These are phyloP conservation scores for Corapipo altera DNA, from an alignment of 2,113 vertebrate species.

Conservation along the genomic window DNA sequence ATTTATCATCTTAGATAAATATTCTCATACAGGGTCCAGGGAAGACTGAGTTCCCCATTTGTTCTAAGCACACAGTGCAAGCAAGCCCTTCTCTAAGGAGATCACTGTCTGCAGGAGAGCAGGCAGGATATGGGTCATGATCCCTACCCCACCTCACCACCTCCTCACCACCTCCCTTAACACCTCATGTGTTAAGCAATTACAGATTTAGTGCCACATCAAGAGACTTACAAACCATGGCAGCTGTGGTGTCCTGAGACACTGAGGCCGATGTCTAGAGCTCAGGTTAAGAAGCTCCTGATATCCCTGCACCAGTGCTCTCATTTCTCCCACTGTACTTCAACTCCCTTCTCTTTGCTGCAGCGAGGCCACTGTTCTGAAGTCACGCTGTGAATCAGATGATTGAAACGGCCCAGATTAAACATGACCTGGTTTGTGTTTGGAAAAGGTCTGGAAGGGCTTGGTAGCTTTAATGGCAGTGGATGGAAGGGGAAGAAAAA, in stretches of 20 bases:
- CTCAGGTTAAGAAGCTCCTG: background rate
- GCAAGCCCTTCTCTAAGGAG: background rate
- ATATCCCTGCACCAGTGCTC: background rate
- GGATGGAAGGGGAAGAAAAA: background rate
- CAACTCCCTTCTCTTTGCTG: background rate
- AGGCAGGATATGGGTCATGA: background rate
- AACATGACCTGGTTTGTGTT: background rate
- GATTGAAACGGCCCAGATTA: background rate
- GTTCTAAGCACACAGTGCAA: background rate
- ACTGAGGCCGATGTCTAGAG: background rate
- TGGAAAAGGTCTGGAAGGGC: background rate
- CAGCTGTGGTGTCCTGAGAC: background rate
- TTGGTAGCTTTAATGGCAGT: background rate
- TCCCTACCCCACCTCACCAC: background rate
- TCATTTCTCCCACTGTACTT: background rate
- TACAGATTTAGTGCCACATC: background rate
- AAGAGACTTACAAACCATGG: background rate
- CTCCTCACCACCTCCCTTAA: too few species aligned
- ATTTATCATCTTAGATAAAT: background rate
- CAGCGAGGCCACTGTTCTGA: background rate
- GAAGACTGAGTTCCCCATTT: background rate
- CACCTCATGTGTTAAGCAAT: background rate
- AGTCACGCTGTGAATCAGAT: background rate
- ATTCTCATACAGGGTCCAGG: background rate
- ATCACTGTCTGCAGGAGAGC: background rate